Percentiles rank a stretch among this genome's conserved stretches.
These are phyloP conservation scores for Parotocinclus haroldoi DNA, from an alignment of 2,797 vertebrate species.

Conservation along the genomic window DNA sequence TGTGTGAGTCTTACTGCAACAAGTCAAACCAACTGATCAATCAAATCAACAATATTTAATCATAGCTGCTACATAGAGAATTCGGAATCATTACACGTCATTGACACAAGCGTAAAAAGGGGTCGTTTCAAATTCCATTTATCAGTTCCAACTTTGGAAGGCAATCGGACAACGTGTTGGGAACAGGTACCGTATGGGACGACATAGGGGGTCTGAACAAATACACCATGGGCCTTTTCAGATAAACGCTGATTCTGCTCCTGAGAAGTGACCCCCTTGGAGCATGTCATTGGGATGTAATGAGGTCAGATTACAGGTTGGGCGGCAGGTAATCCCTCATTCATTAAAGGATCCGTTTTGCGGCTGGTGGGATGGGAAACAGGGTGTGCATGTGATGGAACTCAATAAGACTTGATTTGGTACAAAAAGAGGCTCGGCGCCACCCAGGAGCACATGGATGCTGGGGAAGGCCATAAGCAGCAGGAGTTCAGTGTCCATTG, in stretches of 20 bases:
- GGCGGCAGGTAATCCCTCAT: conserved; percentile 70
- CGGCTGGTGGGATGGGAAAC: conserved; percentile 64
- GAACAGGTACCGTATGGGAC: conserved; percentile 60
- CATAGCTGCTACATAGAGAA: not conserved
- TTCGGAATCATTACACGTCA: not conserved
- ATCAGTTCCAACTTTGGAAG: no score
- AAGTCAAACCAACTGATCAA: not conserved
- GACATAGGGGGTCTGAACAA: conserved; percentile 49
- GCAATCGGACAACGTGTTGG: conserved; percentile 19
- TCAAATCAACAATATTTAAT: not conserved
- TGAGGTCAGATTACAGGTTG: conserved; percentile 81
- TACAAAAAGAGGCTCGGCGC: conserved; percentile 77
- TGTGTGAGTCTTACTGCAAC: conserved; percentile 5
- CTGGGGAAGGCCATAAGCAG: conserved; percentile 68
- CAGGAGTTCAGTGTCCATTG: conserved; percentile 65
- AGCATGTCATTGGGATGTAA: conserved; percentile 77
- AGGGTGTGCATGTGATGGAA: conserved; percentile 59
- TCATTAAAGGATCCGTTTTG: conserved; percentile 78
- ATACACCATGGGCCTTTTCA: conserved; percentile 51
- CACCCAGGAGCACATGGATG: conserved; percentile 76
- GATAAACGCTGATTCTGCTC: conserved; percentile 66
- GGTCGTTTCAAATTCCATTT: no score
- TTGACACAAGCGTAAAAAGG: not conserved
- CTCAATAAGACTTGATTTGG: conserved; percentile 80
- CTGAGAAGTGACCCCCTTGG: conserved; percentile 62